Conservation (phyloP, 2,888 invertebrate genomes). For the Apodemia mormo region DNA sequence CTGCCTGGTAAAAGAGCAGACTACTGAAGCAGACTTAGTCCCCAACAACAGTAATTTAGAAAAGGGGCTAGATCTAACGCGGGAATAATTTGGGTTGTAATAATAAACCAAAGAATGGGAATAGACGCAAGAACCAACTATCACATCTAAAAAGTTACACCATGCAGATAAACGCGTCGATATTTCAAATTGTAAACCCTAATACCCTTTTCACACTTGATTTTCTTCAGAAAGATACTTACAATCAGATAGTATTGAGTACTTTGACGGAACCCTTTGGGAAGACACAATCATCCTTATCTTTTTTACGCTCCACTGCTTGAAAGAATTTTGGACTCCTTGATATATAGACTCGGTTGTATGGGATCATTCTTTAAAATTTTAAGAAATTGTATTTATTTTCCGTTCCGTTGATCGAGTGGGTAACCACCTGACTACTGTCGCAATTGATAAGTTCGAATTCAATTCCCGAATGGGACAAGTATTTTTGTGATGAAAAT, state of each 20-base stretch:
- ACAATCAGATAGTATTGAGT: constrained; percentile 18
- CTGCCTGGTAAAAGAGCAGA: too few species aligned
- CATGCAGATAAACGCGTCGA: background rate
- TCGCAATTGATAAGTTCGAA: too few species aligned
- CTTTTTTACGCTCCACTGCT: constrained; percentile 7
- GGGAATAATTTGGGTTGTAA: too few species aligned
- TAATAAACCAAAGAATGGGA: too few species aligned
- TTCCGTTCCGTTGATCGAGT: too few species aligned
- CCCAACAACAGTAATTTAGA: too few species aligned
- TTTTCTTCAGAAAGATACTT: constrained; percentile 18
- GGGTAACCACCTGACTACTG: too few species aligned
- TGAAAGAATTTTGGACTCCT: constrained; percentile 12
- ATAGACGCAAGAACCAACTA: background rate
- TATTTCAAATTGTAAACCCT: constrained; percentile 19
- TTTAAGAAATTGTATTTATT: background rate
- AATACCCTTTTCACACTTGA: constrained; percentile 18
- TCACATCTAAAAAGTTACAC: background rate
- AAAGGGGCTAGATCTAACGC: too few species aligned
- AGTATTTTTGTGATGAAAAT: too few species aligned
- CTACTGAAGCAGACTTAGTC: too few species aligned
- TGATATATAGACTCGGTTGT: constrained; percentile 5
- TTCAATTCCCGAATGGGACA: too few species aligned
- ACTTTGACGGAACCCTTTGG: constrained; percentile 18
- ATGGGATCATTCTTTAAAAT: constrained; percentile 7
- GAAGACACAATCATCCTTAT: constrained; percentile 16